A percentile compares a stretch with the other conserved stretches of the same genome.
Evolutionary conservation across 2,888 invertebrate genomes (phyloP).

Genomic region (Hirtodrosophila confusa): DNA sequence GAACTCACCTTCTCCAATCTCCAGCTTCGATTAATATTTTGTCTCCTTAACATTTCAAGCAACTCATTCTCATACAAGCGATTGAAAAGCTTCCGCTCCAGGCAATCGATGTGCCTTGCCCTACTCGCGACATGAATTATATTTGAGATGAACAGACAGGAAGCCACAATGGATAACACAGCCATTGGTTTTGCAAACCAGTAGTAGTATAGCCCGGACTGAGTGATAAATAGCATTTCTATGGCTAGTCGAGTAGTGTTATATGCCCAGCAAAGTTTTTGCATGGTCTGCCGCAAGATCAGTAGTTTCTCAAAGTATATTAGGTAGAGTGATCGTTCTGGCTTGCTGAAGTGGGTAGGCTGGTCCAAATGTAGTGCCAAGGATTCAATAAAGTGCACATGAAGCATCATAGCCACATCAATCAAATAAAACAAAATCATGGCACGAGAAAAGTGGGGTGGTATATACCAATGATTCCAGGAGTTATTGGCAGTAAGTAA

Average conservation of each 20-base stretch:
- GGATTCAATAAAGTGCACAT: neutral
- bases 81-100: conserved; percentile 14
- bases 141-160: neutral
- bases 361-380: neutral
- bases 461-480: neutral
- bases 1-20: conserved; percentile 14
- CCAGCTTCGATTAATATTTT: neutral
- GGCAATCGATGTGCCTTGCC: conserved; percentile 4
- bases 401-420: conserved; percentile 5
- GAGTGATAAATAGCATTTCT: neutral
- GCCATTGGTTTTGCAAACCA: neutral
- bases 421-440: neutral
- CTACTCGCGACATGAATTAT: neutral
- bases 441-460: neutral
- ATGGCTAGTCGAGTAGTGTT: neutral
- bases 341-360: neutral
- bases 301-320: conserved; percentile 8
- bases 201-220: neutral
- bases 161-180: neutral
- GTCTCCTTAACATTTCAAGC: fast-evolving
- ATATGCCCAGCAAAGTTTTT: conserved; percentile 1
- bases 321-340: neutral
- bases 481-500: neutral
- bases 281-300: neutral
- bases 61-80: conserved; percentile 13